phyloP scores from a whole-genome alignment of 2,888 invertebrate species.

The Idaea biselata region DNA sequence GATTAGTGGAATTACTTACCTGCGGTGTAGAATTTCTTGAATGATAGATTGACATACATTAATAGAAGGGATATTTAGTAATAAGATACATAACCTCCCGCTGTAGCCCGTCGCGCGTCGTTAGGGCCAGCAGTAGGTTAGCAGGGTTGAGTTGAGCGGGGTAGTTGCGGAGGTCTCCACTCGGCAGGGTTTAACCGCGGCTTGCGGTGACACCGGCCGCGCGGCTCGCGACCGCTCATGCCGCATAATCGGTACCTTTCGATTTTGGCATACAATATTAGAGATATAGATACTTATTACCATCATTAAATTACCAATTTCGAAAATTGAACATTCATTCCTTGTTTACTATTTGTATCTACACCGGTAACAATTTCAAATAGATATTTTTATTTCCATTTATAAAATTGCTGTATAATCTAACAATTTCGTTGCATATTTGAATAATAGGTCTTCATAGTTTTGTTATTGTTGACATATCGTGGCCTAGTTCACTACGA shows the following conservation, averaged over 20 bases:
- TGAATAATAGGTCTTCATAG: background rate
- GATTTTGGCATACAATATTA: background rate
- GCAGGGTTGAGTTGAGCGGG: background rate
- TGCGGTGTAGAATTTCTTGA: background rate
- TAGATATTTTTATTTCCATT: background rate
- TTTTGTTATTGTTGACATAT: constrained; percentile 1
- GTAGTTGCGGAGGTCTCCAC: no score
- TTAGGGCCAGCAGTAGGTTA: background rate
- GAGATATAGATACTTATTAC: background rate
- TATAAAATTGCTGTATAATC: background rate
- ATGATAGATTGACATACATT: background rate
- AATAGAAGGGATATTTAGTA: background rate
- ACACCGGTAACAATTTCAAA: background rate
- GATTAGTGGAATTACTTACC: background rate
- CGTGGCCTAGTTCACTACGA: background rate
- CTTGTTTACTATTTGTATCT: background rate
- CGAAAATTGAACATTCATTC: background rate
- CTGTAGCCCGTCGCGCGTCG: background rate
- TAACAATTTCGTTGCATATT: background rate
- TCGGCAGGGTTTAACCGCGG: background rate
- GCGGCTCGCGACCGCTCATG: background rate
- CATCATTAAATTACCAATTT: no score
- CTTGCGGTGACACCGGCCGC: background rate
- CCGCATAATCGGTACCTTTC: background rate
- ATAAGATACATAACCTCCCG: background rate